Conservation (phyloP, 2,113 vertebrate species). For the Mola mola region DNA sequence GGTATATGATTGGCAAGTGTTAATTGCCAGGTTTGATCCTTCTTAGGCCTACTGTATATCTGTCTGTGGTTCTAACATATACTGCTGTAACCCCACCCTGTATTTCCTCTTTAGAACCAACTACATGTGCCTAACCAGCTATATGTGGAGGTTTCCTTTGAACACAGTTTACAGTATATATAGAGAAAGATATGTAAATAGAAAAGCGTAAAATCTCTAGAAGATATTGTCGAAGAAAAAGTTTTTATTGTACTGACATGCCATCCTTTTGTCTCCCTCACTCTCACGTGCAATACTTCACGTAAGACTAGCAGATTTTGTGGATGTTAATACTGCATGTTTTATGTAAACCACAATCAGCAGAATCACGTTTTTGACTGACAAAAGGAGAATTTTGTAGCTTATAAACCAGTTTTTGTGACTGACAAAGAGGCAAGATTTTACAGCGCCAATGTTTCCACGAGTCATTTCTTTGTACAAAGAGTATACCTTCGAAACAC, state of each 20-base stretch:
- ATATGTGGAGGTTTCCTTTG: constrained; percentile 78
- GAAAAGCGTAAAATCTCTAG: constrained; percentile 65
- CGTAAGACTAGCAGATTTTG: constrained; percentile 53
- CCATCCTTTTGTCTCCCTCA: constrained; percentile 43
- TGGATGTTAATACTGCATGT: constrained; percentile 77
- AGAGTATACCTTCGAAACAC: constrained; percentile 35
- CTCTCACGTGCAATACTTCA: constrained; percentile 65
- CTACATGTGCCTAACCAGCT: constrained; percentile 84
- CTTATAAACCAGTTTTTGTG: constrained; percentile 42
- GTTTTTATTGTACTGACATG: constrained; percentile 65
- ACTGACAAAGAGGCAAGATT: constrained; percentile 38
- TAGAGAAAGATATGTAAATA: constrained; percentile 66
- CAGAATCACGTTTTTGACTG: constrained; percentile 47
- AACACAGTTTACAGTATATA: constrained; percentile 73
- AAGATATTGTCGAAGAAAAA: constrained; percentile 61
- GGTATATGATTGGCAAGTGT: constrained; percentile 73
- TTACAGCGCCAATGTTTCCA: constrained; percentile 42
- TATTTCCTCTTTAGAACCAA: constrained; percentile 73
- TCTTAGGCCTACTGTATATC: constrained; percentile 60
- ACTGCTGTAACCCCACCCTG: constrained; percentile 62
- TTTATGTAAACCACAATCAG: constrained; percentile 58
- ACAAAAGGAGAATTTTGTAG: constrained; percentile 63
- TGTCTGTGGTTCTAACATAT: constrained; percentile 69
- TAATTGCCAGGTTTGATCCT: constrained; percentile 72
- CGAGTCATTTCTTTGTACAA: constrained; percentile 56